Evolutionary conservation across 2,113 vertebrate genomes (phyloP), one percentile per base, ranked within the genome.

Genomic region (Proterorhinus semilunaris): DNA sequence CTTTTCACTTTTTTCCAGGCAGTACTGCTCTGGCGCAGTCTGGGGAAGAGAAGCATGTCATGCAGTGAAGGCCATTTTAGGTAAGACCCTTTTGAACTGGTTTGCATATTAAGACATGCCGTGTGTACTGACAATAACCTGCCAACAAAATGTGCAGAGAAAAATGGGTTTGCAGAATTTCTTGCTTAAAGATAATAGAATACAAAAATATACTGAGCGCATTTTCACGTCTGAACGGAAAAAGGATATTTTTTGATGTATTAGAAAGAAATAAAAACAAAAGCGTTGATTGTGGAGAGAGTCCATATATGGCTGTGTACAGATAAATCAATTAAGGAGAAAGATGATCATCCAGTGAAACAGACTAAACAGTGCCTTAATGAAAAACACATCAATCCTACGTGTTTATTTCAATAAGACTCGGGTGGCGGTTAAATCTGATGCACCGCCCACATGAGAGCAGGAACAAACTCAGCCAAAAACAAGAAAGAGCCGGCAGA

Each of bases 401-500:
- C 45, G n/a, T 63, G n/a, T 48, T 63, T 48, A 63, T 63, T 63
- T 47, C n/a, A 62, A 45, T 46, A 47, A 44, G 61, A 59, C 6
- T 62, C 42, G 6, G 8, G 16, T 17, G 46, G 48, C 44, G 21
- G 45, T n/a, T 63, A 47, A 47, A 17, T 63, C 44, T 27, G 44
- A 62, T 46, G 42, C 61, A 62, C 45, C 13, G 12, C 42, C 62
- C 46, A 36, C n/a, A 43, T 15, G 16, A 21, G 1, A 66, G 11
- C 10, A 55, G 6, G 6, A 47, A 59, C 12, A 10, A n/a, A 11
- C 36, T 57, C 46, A 27, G 43, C 0, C 43, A 47, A 63, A 65
- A 76, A 78, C 75, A 81, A 36, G 27, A 36, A 75, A 88, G 69
- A 90, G 80, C 76, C 90, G 89, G 89, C 92, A 65, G 44, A 68